Conservation (phyloP, 64 coral and sea anemone genomes). For the Exaiptasia diaphana region DNA sequence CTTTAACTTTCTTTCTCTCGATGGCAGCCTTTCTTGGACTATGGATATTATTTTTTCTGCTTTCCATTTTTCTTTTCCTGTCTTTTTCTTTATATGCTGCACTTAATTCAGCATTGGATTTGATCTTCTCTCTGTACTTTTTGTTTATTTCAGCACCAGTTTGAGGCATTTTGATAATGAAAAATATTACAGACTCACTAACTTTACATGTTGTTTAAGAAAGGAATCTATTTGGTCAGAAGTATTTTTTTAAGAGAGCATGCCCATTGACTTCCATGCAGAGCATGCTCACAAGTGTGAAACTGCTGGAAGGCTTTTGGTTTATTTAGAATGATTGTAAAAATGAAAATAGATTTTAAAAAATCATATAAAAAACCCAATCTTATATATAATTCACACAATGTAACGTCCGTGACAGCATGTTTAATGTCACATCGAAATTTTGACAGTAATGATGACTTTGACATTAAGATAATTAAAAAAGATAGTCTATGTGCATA, state of each 20-base stretch:
- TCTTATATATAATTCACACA: not conserved
- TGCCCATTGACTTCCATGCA: not conserved
- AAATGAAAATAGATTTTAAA: not conserved
- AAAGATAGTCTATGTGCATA: not conserved
- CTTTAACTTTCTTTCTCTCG: not conserved
- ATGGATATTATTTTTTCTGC: constrained; percentile 10
- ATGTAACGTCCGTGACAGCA: not conserved
- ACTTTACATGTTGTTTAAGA: not conserved
- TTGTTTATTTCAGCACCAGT: constrained; percentile 59
- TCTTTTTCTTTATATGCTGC: constrained; percentile 59
- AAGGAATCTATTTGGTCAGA: not conserved
- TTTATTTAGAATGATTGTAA: not conserved
- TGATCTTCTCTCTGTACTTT: constrained; percentile 46
- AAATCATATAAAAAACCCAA: not conserved
- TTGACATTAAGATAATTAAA: not conserved
- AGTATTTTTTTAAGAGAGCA: not conserved
- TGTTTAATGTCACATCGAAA: not conserved
- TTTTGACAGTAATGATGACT: not conserved
- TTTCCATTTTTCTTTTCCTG: constrained; percentile 12
- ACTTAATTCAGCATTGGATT: constrained; percentile 39
- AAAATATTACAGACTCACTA: not conserved
- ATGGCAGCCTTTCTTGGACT: constrained; percentile 1
- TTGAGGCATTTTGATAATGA: constrained; percentile 20
- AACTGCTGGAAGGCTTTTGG: not conserved
- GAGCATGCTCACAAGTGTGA: not conserved